A percentile compares a stretch with the other conserved stretches of the same genome.
These are phyloP conservation scores for Aegypius monachus DNA, from an alignment of 2,113 vertebrate species.

Conservation along the genomic window DNA sequence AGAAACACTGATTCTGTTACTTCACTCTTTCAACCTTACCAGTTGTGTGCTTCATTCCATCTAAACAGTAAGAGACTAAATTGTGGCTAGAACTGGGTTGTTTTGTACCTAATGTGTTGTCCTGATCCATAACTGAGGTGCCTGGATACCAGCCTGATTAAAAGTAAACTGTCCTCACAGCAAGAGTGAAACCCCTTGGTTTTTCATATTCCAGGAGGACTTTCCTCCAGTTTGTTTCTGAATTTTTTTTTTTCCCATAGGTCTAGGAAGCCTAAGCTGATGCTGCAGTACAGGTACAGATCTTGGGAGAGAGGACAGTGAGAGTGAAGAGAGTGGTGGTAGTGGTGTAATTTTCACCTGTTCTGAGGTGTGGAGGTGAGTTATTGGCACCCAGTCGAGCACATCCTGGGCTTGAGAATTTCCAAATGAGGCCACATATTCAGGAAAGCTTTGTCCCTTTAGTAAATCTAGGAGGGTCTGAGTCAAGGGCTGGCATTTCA, in stretches of 20 bases:
- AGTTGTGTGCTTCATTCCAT: background rate
- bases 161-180: background rate
- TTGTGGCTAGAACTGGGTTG: background rate
- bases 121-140: background rate
- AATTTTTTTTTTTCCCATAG: background rate
- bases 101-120: fast-evolving
- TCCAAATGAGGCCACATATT: conserved; percentile 87
- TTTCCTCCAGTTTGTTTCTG: background rate
- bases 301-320: background rate
- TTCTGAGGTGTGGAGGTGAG: conserved; percentile 3
- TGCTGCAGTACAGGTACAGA: background rate
- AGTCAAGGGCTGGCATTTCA: conserved; percentile 73
- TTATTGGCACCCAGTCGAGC: conserved; percentile 86
- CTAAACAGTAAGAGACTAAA: background rate
- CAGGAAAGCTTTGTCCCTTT: conserved; percentile 79
- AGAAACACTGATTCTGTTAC: background rate
- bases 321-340: background rate
- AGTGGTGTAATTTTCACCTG: conserved; percentile 47
- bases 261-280: background rate
- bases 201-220: background rate
- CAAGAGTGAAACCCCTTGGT: background rate
- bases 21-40: background rate
- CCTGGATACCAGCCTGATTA: background rate
- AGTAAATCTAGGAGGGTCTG: conserved; percentile 76
- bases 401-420: conserved; percentile 78